Percentiles rank a stretch among this genome's conserved stretches.
phyloP scores from a whole-genome alignment of 2,797 vertebrate genomes.

The Helarctos malayanus region DNA sequence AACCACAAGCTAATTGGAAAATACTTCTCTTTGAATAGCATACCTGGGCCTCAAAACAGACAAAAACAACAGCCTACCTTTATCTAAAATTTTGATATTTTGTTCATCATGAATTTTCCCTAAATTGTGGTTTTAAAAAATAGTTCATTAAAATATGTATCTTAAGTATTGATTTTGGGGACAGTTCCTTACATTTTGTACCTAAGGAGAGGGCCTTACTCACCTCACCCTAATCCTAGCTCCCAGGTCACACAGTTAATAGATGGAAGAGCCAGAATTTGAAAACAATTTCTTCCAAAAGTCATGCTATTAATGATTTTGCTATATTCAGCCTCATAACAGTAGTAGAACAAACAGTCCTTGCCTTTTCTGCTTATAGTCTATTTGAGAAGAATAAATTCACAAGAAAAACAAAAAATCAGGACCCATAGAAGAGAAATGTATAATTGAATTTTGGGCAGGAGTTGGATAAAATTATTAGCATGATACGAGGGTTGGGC shows the following conservation, averaged over 20 bases:
- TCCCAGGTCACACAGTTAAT: not conserved
- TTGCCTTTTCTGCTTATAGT: not conserved
- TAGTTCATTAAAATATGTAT: not conserved
- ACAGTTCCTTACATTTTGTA: not conserved
- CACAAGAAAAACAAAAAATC: conserved; percentile 1
- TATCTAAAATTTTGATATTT: conserved; percentile 16
- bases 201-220: not conserved
- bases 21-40: not conserved
- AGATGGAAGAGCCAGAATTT: not conserved
- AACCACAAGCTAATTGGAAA: not conserved
- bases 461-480: conserved; percentile 8
- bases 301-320: not conserved
- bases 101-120: not conserved
- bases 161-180: not conserved
- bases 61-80: not conserved
- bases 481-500: not conserved
- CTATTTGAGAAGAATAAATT: conserved; percentile 46
- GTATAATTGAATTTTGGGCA: not conserved
- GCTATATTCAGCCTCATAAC: not conserved
- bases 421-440: not conserved
- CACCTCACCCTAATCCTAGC: not conserved
- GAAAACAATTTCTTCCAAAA: conserved; percentile 16
- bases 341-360: not conserved
- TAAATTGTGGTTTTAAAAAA: not conserved
- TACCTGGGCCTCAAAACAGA: not conserved